Percentiles rank a stretch among this genome's conserved stretches.
These are phyloP conservation scores for Tragelaphus oryx DNA, from an alignment of 2,797 vertebrate species.

Conservation along the genomic window DNA sequence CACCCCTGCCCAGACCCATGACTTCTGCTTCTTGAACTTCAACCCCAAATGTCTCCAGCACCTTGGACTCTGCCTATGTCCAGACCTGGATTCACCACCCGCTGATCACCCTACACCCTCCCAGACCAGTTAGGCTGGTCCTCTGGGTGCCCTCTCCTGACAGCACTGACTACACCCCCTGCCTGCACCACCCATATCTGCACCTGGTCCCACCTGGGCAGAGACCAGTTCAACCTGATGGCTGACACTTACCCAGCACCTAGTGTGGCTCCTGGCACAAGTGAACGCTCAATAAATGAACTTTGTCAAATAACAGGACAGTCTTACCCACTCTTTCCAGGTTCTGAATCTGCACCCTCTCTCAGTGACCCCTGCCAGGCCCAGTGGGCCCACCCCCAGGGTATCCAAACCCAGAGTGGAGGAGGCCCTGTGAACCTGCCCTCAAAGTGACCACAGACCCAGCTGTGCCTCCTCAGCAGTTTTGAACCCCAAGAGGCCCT, in stretches of 20 bases:
- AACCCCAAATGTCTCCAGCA: neutral
- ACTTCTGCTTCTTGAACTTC: neutral
- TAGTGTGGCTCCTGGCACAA: neutral
- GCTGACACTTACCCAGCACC: neutral
- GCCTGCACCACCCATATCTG: neutral
- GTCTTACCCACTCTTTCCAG: neutral
- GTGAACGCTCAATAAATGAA: neutral
- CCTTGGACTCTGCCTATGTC: neutral
- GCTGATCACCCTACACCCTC: neutral
- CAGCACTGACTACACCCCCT: rapidly evolving
- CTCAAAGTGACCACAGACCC: neutral
- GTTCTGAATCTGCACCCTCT: neutral
- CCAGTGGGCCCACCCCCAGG: neutral
- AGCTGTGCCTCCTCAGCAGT: neutral
- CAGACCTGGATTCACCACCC: neutral
- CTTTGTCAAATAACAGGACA: neutral
- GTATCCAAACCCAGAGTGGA: neutral
- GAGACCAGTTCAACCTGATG: rapidly evolving
- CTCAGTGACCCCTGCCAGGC: neutral
- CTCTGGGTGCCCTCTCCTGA: neutral
- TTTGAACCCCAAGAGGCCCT: neutral
- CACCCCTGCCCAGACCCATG: neutral
- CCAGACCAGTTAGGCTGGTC: neutral
- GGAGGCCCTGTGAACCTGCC: neutral
- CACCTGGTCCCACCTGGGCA: neutral